Conservation (phyloP, 2,113 vertebrate genomes). For the Chelonoidis abingdonii region DNA sequence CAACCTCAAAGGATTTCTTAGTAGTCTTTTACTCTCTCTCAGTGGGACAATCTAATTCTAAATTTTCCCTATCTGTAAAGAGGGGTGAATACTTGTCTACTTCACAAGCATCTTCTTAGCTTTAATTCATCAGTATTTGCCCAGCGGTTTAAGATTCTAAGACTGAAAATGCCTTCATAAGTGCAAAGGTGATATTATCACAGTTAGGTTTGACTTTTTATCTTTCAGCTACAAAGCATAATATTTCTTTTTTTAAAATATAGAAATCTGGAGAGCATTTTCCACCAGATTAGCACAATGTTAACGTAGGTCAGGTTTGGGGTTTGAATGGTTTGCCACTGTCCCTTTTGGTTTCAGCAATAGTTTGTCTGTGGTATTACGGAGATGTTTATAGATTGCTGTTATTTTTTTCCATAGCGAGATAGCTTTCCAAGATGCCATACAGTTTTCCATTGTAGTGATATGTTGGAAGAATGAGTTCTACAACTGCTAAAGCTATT, state of each 20-base stretch:
- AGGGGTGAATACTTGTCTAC: background rate
- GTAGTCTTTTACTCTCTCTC: background rate
- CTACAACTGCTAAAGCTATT: slow-evolving; percentile 26
- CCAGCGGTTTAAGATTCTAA: background rate
- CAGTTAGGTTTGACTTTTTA: background rate
- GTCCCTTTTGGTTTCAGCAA: background rate
- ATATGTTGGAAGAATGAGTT: background rate
- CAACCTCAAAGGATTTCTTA: background rate
- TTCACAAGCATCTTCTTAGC: background rate
- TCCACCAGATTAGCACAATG: slow-evolving; percentile 9
- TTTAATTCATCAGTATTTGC: background rate
- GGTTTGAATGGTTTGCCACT: background rate
- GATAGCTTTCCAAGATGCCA: slow-evolving; percentile 1
- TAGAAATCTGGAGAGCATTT: slow-evolving; percentile 17
- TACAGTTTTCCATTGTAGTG: slow-evolving; percentile 31
- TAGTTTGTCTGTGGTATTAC: background rate
- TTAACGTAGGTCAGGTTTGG: background rate
- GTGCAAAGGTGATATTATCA: background rate
- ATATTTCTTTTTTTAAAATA: background rate
- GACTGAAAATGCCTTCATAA: background rate
- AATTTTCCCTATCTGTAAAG: background rate
- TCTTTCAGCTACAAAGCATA: background rate
- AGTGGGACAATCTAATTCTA: background rate
- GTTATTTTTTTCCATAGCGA: background rate
- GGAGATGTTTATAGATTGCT: background rate